Evolutionary conservation across 64 coral and sea anemone genomes (phyloP).

Genomic region (Acropora yongei): DNA sequence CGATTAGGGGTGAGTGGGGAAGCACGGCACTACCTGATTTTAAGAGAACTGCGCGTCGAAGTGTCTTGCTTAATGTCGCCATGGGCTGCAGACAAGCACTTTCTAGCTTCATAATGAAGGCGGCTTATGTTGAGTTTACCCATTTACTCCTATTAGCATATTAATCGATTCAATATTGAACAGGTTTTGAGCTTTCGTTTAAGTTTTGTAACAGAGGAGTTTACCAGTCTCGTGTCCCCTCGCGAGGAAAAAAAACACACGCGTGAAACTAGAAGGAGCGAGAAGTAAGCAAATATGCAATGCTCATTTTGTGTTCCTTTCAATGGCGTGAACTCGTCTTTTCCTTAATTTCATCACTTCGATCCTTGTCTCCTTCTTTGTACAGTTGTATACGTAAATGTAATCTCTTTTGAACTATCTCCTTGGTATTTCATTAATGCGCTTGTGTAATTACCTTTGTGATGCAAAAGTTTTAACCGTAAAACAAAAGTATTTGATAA

Average conservation of each 20-base stretch:
- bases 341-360: neutral
- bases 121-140: too few species aligned
- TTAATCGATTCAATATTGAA: too few species aligned
- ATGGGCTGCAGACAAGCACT: too few species aligned
- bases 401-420: neutral
- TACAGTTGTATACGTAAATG: neutral
- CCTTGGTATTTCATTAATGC: neutral
- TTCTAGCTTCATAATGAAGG: too few species aligned
- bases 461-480: slow-evolving; percentile 24
- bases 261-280: neutral
- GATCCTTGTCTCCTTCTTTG: neutral
- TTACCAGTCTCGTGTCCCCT: neutral
- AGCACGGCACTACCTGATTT: too few species aligned
- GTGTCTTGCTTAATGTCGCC: too few species aligned
- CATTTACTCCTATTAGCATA: too few species aligned
- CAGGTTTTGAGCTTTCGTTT: too few species aligned
- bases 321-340: neutral
- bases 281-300: neutral
- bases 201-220: too few species aligned
- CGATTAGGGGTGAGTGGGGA: too few species aligned
- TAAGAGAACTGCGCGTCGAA: too few species aligned
- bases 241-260: neutral
- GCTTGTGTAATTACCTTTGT: neutral
- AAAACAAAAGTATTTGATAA: neutral
- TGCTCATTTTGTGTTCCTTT: neutral